These are phyloP conservation scores for Lampris megalopsis DNA, from an alignment of 2,113 vertebrate genomes.

Conservation along the genomic window DNA sequence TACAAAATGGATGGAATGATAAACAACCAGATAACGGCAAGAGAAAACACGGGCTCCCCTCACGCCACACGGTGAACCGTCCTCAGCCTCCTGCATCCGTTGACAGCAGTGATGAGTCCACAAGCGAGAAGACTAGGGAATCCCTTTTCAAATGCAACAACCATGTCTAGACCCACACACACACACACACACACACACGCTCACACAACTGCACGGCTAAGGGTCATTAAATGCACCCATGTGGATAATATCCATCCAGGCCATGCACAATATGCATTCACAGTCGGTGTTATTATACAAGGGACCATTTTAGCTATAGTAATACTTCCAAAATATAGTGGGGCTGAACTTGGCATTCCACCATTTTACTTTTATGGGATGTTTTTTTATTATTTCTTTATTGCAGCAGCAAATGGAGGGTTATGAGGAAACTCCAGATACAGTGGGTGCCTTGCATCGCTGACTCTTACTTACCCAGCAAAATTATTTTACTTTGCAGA, in stretches of 20 bases:
- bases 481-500: not conserved
- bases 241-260: not conserved
- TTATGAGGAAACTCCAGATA: not conserved
- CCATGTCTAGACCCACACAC: not conserved
- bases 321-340: not conserved
- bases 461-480: not conserved
- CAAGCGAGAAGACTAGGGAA: slow-evolving; percentile 58
- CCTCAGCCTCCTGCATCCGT: slow-evolving; percentile 22
- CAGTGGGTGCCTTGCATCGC: not conserved
- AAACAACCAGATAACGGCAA: slow-evolving; percentile 52
- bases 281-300: not conserved
- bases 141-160: slow-evolving; percentile 43
- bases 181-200: slow-evolving; percentile 2
- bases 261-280: slow-evolving; percentile 14
- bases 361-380: not conserved
- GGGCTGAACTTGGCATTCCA: not conserved
- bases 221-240: not conserved
- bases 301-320: not conserved
- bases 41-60: slow-evolving; percentile 39
- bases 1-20: slow-evolving; percentile 58
- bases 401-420: no score
- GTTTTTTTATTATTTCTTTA: not conserved
- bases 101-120: slow-evolving; percentile 48
- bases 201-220: slow-evolving; percentile 36
- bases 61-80: slow-evolving; percentile 18